Evolutionary conservation across 2,888 invertebrate species (phyloP), one percentile per base, ranked within the genome.

Genomic region (Trichogramma evanescens): DNA sequence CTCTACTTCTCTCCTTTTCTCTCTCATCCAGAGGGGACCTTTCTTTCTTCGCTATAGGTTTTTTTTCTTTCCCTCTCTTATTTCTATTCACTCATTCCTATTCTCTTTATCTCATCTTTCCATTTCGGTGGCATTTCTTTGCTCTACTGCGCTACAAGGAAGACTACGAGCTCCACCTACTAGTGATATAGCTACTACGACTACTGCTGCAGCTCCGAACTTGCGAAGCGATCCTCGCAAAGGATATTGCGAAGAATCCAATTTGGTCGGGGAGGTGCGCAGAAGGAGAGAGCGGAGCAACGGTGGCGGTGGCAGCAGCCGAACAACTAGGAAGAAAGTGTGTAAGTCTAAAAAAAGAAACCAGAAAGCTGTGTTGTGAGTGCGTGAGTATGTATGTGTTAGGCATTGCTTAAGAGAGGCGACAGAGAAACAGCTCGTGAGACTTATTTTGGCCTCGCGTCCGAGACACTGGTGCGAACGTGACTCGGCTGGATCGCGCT

Each of bases 231-330:
- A 43, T 49, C n/a, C 40, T 26, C 9, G 13, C 59, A 42, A 38
- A 56, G 60, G 56, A 60, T 60, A 60, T 60, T 60, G 56, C 60
- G 49, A 48, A 44, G 56, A 60, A 60, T 56, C 60, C 60, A 60
- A 60, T 60, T 60, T 53, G 60, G 52, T 56, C 55, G 55, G 59
- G 10, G 45, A n/a, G 10, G 10, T 8, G 9, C 26, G 2, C 26
- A 26, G 26, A 26, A 26, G 26, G 26, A 44, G 44, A 8, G 54
- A 46, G 46, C 26, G 26, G 26, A 26, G 26, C 3, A 26, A 26
- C 26, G 26, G 26, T 26, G 26, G 26, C 26, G 26, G 26, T 26
- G 26, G 26, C 26, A 26, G 26, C 26, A 26, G 26, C 26, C 26
- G 26, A 26, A 26, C 26, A 26, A 26, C 26, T 26, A 26, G 26